Percentiles rank a stretch among this genome's conserved stretches.
phyloP scores from a whole-genome alignment of 37 sponge, comb jelly and placozoan species.

The Eunapius fragilis region DNA sequence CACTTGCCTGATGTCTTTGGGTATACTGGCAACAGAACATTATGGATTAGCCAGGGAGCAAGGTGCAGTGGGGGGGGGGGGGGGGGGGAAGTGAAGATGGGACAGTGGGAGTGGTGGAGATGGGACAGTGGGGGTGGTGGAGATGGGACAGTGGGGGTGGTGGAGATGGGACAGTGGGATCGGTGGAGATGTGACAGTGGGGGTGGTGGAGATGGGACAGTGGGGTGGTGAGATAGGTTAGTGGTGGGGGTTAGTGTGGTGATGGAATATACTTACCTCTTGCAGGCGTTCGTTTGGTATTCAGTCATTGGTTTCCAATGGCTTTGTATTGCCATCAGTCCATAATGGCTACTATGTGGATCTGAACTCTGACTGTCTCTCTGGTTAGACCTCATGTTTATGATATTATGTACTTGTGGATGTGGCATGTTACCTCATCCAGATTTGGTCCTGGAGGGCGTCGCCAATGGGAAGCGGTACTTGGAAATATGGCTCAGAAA shows the following conservation, averaged over 20 bases:
- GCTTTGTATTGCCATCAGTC: neutral
- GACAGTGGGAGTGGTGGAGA: neutral
- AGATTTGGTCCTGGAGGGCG: neutral
- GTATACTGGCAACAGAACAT: neutral
- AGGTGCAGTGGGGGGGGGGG: neutral
- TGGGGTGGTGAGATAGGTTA: neutral
- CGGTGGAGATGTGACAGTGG: neutral
- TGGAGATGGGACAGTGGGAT: neutral
- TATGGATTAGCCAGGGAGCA: slow-evolving; percentile 25
- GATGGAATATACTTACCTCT: slow-evolving; percentile 4
- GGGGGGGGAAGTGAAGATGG: no score
- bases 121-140: neutral
- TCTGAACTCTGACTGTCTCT: slow-evolving; percentile 42
- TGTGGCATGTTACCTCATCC: neutral
- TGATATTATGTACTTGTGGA: neutral
- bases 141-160: neutral
- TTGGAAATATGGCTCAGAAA: slow-evolving; percentile 4
- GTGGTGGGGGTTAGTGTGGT: neutral
- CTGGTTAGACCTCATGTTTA: neutral
- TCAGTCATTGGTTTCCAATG: neutral
- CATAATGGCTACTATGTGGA: slow-evolving; percentile 32
- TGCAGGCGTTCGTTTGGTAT: slow-evolving; percentile 1
- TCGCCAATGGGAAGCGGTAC: neutral
- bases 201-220: neutral
- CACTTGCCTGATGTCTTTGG: slow-evolving; percentile 48